Evolutionary conservation across 1,140 invertebrate species (phyloP), one percentile per base, ranked within the genome.

Genomic region (Arctopsyche grandis): DNA sequence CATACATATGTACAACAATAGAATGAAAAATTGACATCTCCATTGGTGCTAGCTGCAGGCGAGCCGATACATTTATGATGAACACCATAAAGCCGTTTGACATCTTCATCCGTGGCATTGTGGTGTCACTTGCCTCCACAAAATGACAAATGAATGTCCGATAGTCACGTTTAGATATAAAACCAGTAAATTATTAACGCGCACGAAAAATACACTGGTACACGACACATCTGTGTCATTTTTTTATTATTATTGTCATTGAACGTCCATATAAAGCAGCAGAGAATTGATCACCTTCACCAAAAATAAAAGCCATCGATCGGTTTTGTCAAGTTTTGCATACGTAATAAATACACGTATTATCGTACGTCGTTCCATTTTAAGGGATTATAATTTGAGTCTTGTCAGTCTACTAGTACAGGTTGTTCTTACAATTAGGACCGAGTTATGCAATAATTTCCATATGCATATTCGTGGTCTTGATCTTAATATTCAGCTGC

Each of bases 31-130:
- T 38, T 38, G 29, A 38, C 29, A 38, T 38, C 29, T 38, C 29
- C 7, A 38, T 38, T 7, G 29, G 29, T 38, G 3, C 3, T 52
- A 52, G 12, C 14, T 66, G 24, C 21, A 12, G 63, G 22, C 24
- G 9, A 26, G 21, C 21, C 21, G 63, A 14, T 66, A 66, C 63
- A 29, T 66, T 66, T 66, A 66, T 66, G 63, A 66, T 22, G 63
- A 66, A 66, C 63, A 66, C 63, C 19, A 24, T 22, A 66, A 66
- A 66, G 63, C 22, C 24, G 63, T 66, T 66, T 22, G 63, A 66
- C 63, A 66, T 66, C 63, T 66, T 66, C 63, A 66, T 66, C 63
- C 19, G 22, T 26, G 24, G 63, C 63, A 66, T 66, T 66, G 63
- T 66, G 63, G 21, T 66, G 63, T 66, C 63, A 12, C 56, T 21